Conservation (phyloP, 2,888 invertebrate genomes). For the Bedellia somnulentella region DNA sequence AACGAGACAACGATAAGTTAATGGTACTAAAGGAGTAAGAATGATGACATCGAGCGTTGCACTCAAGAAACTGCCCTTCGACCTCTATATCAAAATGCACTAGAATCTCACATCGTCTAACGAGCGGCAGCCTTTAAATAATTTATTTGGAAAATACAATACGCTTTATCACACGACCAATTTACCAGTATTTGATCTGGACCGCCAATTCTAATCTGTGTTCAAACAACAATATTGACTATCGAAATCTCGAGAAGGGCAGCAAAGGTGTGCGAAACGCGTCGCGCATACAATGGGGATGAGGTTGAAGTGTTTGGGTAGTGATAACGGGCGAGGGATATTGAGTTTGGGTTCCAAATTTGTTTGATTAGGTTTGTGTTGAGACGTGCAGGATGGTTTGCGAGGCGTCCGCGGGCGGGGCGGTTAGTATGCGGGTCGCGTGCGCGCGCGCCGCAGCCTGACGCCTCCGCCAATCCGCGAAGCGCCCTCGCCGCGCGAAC, state of each 20-base stretch:
- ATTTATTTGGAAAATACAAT: neutral
- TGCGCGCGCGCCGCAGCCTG: slow-evolving; percentile 37
- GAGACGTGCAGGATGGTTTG: slow-evolving; percentile 28
- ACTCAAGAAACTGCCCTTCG: slow-evolving; percentile 28
- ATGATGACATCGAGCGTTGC: slow-evolving; percentile 23
- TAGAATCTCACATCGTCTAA: slow-evolving; percentile 19
- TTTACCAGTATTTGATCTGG: neutral
- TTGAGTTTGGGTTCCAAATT: slow-evolving; percentile 34
- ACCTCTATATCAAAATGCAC: slow-evolving; percentile 25
- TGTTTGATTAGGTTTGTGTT: slow-evolving; percentile 42
- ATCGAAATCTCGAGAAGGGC: too few species aligned
- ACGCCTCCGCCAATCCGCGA: slow-evolving; percentile 38
- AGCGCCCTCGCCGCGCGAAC: slow-evolving; percentile 18
- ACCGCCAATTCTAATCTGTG: too few species aligned
- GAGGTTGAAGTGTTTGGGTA: slow-evolving; percentile 33
- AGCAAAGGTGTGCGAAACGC: slow-evolving; percentile 24
- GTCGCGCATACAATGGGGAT: slow-evolving; percentile 28
- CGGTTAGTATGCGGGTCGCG: slow-evolving; percentile 54
- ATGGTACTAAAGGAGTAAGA: slow-evolving; percentile 1
- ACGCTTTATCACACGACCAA: neutral
- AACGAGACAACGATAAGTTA: too few species aligned
- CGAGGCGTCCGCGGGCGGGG: slow-evolving; percentile 34
- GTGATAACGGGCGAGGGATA: slow-evolving; percentile 36
- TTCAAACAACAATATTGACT: too few species aligned
- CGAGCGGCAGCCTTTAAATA: slow-evolving; percentile 2